Conservation (phyloP, 2,113 vertebrate species). For the Sinocyclocheilus rhinocerous region DNA sequence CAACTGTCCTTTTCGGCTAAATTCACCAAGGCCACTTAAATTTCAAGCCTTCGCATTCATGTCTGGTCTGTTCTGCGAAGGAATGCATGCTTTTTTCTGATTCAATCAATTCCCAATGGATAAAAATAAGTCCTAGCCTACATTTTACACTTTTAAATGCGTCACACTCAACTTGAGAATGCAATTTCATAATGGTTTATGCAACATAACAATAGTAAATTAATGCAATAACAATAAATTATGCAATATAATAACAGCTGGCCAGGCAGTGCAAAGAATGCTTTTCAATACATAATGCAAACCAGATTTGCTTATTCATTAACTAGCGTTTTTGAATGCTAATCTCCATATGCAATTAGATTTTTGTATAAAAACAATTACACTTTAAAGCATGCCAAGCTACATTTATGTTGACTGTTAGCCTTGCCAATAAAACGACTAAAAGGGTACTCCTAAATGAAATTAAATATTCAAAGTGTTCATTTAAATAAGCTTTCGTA, state of each 20-base stretch:
- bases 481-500: neutral
- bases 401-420: slow-evolving; percentile 15
- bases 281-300: neutral
- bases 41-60: neutral
- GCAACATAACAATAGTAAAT: neutral
- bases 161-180: neutral
- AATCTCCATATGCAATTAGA: neutral
- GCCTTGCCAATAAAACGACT: neutral
- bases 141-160: slow-evolving; percentile 47
- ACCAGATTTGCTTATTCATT: neutral
- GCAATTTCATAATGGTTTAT: neutral
- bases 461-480: neutral
- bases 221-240: too few species aligned
- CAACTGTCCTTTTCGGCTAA: neutral
- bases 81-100: slow-evolving; percentile 40
- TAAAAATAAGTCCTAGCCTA: slow-evolving; percentile 24
- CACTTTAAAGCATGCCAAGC: slow-evolving; percentile 36
- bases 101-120: neutral
- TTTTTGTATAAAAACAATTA: neutral
- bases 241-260: slow-evolving; percentile 12
- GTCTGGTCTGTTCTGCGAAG: neutral
- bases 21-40: neutral
- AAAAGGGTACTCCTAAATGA: neutral
- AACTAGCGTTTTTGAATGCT: neutral
- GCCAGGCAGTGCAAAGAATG: neutral